A percentile compares a stretch with the other conserved stretches of the same genome.
Evolutionary conservation across 2,797 vertebrate species (phyloP).

Genomic region (Ambastaia sidthimunki): DNA sequence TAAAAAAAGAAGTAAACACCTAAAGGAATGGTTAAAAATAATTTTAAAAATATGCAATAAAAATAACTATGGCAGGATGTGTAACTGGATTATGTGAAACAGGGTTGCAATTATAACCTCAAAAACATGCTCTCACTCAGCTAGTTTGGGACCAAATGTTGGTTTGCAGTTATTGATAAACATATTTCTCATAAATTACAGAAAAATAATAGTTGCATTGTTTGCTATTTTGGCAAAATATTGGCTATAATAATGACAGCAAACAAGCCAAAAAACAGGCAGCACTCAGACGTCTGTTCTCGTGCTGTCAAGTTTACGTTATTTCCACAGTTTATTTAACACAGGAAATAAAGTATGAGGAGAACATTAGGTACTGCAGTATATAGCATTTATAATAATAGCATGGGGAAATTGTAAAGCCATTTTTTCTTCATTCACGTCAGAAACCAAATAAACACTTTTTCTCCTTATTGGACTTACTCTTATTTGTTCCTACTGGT

Average conservation of each 20-base stretch:
- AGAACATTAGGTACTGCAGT: not conserved
- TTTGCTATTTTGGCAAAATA: conserved; percentile 3
- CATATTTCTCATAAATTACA: not conserved
- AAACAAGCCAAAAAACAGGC: not conserved
- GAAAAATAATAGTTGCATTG: not conserved
- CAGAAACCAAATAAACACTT: not conserved
- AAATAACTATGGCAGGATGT: too few relatives aligned
- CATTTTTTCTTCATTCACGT: not conserved
- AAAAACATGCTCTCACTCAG: not conserved
- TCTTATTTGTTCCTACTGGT: not conserved
- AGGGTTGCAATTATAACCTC: too few relatives aligned
- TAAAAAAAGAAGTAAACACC: too few relatives aligned
- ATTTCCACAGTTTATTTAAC: conserved; percentile 10
- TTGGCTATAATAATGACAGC: not conserved
- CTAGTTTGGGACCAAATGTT: not conserved
- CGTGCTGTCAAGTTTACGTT: not conserved
- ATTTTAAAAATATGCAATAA: too few relatives aligned
- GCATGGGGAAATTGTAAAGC: not conserved
- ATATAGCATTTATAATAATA: conserved; percentile 9
- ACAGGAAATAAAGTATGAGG: conserved; percentile 11
- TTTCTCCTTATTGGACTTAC: not conserved
- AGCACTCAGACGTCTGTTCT: not conserved
- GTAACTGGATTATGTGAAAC: too few relatives aligned
- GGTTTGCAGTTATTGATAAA: not conserved
- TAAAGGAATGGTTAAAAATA: too few relatives aligned